Percentiles rank a stretch among this genome's conserved stretches.
These are phyloP conservation scores for Microplitis mediator DNA, from an alignment of 1,140 invertebrate species.

Conservation along the genomic window DNA sequence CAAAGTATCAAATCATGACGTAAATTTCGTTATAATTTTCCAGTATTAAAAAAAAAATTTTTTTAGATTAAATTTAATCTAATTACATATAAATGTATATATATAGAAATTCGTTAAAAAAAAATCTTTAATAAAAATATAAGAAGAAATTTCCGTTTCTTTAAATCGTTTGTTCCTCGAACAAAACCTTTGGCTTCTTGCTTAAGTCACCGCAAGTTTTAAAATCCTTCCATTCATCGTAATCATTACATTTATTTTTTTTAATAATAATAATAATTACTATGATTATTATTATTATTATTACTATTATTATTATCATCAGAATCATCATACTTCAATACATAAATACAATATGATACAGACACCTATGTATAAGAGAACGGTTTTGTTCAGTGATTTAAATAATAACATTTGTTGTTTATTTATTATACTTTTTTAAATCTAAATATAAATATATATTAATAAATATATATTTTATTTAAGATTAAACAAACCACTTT, in stretches of 20 bases:
- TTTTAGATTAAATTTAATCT: too few species aligned
- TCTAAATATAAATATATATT: background rate
- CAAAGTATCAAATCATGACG: too few species aligned
- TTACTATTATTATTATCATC: background rate
- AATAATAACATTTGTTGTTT: slow-evolving; percentile 3
- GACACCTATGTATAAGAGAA: slow-evolving; percentile 56
- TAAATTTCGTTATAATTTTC: too few species aligned
- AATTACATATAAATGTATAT: too few species aligned
- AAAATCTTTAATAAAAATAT: background rate
- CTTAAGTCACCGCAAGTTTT: slow-evolving; percentile 60
- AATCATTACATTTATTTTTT: background rate
- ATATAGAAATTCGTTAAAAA: background rate
- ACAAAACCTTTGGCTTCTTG: slow-evolving; percentile 59
- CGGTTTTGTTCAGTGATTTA: slow-evolving; percentile 40
- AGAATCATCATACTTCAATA: slow-evolving; percentile 49
- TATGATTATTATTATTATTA: background rate
- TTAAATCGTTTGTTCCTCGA: background rate
- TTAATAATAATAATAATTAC: background rate
- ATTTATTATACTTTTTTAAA: background rate
- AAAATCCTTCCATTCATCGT: slow-evolving; percentile 54
- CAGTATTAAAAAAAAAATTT: too few species aligned
- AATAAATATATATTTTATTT: too few species aligned
- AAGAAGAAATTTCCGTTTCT: background rate
- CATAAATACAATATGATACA: slow-evolving; percentile 65
- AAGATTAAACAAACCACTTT: too few species aligned